Evolutionary conservation across 1,140 invertebrate genomes (phyloP), one percentile per base, ranked within the genome.

Genomic region (Chymomyza costata): DNA sequence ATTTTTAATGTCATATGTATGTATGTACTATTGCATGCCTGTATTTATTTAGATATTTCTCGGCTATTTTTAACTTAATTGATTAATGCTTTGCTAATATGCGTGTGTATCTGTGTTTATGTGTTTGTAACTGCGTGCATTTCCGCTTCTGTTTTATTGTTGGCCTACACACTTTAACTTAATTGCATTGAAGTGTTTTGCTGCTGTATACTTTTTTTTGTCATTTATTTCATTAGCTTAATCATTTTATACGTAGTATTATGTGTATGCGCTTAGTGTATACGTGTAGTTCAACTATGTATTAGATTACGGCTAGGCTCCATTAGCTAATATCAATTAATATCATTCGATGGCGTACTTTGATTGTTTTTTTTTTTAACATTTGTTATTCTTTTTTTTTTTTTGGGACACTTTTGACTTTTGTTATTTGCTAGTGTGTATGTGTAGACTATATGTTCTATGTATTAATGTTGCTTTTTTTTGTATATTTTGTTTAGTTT

Each of bases 321-420:
- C 54, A 65, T 65, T 74, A 52, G 61, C 70, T 78, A 80, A 80
- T 73, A 78, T 78, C 73, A 78, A 68, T 80, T 80, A 78, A 78
- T 78, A 78, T 78, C 71, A 73, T 78, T 80, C 73, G 73, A 78
- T 78, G 71, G 71, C 67, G 65, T 78, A 78, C 53, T 67, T 78
- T 78, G 73, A 78, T 78, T 78, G 73, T 73, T 65, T 70, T 71
- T 53, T 52, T 38, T 5, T 38, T 38, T 15, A 14, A 5, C 15
- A 15, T 38, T 15, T 38, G 32, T 38, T 38, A 16, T 2, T 38
- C 5, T 38, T 15, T 7, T 15, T 38, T 16, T 38, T 2, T 38
- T 15, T 15, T 2, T 38, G 35, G 10, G 13, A 6, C 6, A 17
- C 6, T 38, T 15, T 6, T 38, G 15, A 8, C 13, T 34, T n/a